Conservation (phyloP, 2,113 vertebrate species). For the Puffinus mauretanicus region DNA sequence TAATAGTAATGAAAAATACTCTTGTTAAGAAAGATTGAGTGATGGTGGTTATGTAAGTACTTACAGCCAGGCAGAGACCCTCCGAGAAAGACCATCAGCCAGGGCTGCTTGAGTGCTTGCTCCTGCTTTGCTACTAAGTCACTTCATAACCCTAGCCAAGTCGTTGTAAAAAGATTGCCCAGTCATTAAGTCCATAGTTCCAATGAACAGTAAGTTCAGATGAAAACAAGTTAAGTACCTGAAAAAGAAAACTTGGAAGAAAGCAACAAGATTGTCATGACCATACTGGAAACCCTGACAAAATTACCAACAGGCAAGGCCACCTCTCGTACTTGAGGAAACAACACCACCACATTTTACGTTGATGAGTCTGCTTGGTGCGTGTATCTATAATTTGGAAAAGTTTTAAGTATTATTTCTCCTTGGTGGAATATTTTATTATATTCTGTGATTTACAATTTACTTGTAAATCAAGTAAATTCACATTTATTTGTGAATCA, state of each 20-base stretch:
- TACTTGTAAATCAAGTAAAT: background rate
- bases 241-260: background rate
- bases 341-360: background rate
- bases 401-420: background rate
- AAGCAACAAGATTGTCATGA: background rate
- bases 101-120: background rate
- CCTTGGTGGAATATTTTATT: background rate
- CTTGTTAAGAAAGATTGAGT: conserved; percentile 58
- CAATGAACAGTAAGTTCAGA: background rate
- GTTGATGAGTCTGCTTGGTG: background rate
- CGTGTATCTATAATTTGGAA: background rate
- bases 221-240: background rate
- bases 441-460: background rate
- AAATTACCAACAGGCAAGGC: background rate
- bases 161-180: background rate
- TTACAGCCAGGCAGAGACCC: conserved; percentile 6
- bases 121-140: background rate
- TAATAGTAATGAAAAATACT: conserved; percentile 56
- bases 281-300: background rate
- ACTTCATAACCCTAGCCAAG: background rate
- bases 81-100: background rate
- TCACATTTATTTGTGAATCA: background rate
- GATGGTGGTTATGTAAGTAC: conserved; percentile 41
- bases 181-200: background rate
- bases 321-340: background rate